These are phyloP conservation scores for Phaonia tiefii DNA, from an alignment of 2,888 invertebrate genomes.

Conservation along the genomic window DNA sequence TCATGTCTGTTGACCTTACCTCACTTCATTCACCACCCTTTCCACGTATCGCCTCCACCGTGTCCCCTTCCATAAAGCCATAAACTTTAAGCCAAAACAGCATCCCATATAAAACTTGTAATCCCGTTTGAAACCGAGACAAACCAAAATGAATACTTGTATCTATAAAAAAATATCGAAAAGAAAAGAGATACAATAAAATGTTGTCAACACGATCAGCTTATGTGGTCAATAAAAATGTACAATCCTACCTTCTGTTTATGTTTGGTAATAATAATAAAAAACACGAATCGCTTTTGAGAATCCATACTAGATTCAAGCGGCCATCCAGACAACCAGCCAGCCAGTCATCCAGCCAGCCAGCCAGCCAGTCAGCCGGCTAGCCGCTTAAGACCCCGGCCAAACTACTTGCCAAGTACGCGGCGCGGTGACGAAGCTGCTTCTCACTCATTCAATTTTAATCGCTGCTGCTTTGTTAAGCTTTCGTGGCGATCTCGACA, in stretches of 20 bases:
- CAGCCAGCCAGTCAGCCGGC: too few relatives aligned
- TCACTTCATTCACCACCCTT: background rate
- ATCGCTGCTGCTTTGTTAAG: too few relatives aligned
- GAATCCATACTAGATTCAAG: slow-evolving; percentile 19
- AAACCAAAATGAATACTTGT: background rate
- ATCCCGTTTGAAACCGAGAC: slow-evolving; percentile 38
- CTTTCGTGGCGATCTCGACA: too few relatives aligned
- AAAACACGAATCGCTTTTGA: slow-evolving; percentile 11
- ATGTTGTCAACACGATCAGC: slow-evolving; percentile 75
- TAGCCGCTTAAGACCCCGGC: too few relatives aligned
- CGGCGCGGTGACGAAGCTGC: too few relatives aligned
- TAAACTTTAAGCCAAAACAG: slow-evolving; percentile 53
- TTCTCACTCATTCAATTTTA: background rate
- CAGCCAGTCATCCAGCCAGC: too few relatives aligned
- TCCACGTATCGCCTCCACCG: background rate
- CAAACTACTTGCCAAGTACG: background rate
- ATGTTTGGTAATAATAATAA: slow-evolving; percentile 57
- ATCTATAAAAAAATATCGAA: slow-evolving; percentile 41
- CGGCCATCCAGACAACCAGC: too few relatives aligned
- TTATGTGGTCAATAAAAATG: slow-evolving; percentile 71
- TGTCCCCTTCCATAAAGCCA: slow-evolving; percentile 34
- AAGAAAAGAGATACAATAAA: slow-evolving; percentile 59
- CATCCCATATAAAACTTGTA: slow-evolving; percentile 49
- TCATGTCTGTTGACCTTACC: background rate
- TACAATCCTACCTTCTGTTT: slow-evolving; percentile 68